Base-by-base conservation (phyloP, 2,113 vertebrate genomes). In the Amazona vittata region DNA sequence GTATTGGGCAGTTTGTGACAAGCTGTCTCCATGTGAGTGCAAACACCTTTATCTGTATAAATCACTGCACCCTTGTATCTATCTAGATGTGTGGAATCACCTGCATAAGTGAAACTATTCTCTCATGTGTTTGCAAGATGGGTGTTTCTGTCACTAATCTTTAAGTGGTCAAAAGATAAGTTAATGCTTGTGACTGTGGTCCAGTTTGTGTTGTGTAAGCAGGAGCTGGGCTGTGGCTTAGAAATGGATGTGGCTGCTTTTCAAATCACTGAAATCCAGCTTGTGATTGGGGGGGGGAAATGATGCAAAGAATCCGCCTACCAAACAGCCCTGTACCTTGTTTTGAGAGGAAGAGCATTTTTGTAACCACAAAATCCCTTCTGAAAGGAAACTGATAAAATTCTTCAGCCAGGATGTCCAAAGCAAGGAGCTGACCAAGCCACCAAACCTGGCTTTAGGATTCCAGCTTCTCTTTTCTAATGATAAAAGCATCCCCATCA, bases 401-500 rank as follows among this genome's bases (percentile, higher is more conserved):
- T 97, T 94, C 95, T 90, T 96, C 70, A 92, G 55, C 25, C n/a
- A 52, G 94, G 90, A 94, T 83, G 91, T 94, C 64, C n/a, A 76
- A 92, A 94, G 64, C 73, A 93, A 97, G 86, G 57, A 95, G 41
- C 29, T 79, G 81, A 89, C 76, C 83, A n/a, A 69, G 74, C 63
- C 90, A 81, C 90, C 96, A 96, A 96, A 94, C 91, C 95, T 83
- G 94, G 92, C 59, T 95, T 97, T 94, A 67, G 52, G 78, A 65
- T 74, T 86, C 88, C 82, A 89, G 33, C 92, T 95, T 95, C 57
- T 74, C 83, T 67, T 92, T 83, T 96, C 77, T 79, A 46, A 88
- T 74, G 55, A 91, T 83, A 85, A 95, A 88, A 70, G 74, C 75
- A 89, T 86, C 74, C 55, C 60, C 46, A 7, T 83, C 24, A 39